Base-by-base conservation (phyloP, 1,140 invertebrate species). In the Dryas iulia region DNA sequence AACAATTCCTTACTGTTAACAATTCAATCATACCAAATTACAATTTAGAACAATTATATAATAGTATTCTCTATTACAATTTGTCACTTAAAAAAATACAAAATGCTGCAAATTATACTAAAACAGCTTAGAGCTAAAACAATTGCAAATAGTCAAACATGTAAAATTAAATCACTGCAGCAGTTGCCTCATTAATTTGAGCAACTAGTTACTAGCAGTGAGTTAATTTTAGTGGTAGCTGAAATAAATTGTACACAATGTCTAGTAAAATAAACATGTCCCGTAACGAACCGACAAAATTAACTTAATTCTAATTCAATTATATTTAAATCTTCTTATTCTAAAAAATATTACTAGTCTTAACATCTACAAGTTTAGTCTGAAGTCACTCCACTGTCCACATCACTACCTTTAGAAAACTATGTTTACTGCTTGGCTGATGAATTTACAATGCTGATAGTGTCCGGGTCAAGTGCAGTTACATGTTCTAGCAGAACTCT, bases 21-120 rank as follows among this genome's bases (percentile, higher is more conserved):
- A 89, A 82, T 87, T 88, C 83, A 86, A 89, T 91, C 82, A 89
- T 89, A 88, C 84, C 81, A 87, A 88, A 86, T 86, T 89, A 85
- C 84, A 86, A 83, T 82, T 86, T 80, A 69, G 76, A 84, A 82
- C 78, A 83, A 82, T 56, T 25, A 56, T 74, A 82, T 77, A 77
- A 78, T 78, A 77, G 59, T 71, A 81, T 83, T 81, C 75, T 69
- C 69, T 78, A 78, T 73, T 79, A 81, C 76, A 86, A 79, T 75
- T 76, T 84, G 82, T 89, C 79, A 85, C 74, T 84, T 84, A 79
- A 79, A 82, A 82, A 83, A 86, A 81, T 82, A 86, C 75, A 87
- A 85, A 88, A 84, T 81, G 80, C 77, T 79, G 83, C 77, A 87
- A 83, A 88, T 76, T 77, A 83, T 76, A 83, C 76, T 77, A 76